These are phyloP conservation scores for Hyperoplus lanceolatus DNA, from an alignment of 2,797 vertebrate species.

Conservation along the genomic window DNA sequence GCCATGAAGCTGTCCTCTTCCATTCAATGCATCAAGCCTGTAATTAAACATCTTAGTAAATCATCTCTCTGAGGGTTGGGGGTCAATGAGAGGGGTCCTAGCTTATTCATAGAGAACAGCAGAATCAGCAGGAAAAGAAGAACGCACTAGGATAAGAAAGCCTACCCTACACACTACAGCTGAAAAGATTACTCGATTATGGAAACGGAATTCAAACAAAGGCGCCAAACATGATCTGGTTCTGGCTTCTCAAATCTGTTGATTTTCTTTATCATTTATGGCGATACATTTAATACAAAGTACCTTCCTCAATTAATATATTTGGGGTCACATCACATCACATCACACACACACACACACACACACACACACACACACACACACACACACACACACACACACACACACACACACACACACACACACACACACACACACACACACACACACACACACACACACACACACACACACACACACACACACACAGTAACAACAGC, in stretches of 20 bases:
- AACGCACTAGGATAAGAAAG: not conserved
- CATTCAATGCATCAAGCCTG: not conserved
- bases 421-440: no score
- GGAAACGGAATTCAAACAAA: not conserved
- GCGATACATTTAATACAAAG: not conserved
- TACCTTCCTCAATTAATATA: not conserved
- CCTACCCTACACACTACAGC: conserved; percentile 2
- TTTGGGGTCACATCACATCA: not conserved
- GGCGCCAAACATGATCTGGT: not conserved
- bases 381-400: no score
- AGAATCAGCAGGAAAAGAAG: not conserved
- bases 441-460: not conserved
- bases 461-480: conserved; percentile 10
- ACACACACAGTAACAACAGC: not conserved
- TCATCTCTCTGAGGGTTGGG: conserved; percentile 10
- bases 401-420: no score
- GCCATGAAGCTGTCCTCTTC: not conserved
- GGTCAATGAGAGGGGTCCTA: conserved; percentile 17
- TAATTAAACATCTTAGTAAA: conserved; percentile 29
- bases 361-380: no score
- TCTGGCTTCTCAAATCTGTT: not conserved
- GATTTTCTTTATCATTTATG: not conserved
- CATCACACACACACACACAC: no score
- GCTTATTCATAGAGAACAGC: conserved; percentile 27
- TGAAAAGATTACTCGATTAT: not conserved